phyloP scores from a whole-genome alignment of 2,888 invertebrate species.

The Imbricaverruca yamaguchii region DNA sequence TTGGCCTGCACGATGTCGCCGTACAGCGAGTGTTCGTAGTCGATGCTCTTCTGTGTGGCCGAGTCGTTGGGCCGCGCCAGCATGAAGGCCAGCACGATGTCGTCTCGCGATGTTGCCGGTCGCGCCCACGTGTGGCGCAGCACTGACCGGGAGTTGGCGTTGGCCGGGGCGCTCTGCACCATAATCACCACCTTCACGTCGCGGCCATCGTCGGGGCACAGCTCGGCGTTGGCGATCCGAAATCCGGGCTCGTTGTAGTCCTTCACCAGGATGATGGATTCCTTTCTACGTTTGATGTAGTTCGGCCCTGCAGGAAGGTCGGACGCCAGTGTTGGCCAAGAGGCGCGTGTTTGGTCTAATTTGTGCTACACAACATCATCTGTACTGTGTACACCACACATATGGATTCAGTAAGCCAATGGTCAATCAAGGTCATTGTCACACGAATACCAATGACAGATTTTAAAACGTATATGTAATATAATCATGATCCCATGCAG shows the following conservation, averaged over 20 bases:
- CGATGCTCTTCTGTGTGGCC: background rate
- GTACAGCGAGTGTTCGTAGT: conserved; percentile 12
- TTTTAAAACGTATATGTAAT: too few relatives aligned
- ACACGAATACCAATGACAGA: too few relatives aligned
- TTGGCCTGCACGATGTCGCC: conserved; percentile 23
- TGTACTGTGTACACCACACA: too few relatives aligned
- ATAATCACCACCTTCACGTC: background rate
- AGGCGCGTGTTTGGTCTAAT: too few relatives aligned
- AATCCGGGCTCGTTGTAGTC: conserved; percentile 1
- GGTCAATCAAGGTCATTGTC: too few relatives aligned
- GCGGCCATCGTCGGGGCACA: background rate
- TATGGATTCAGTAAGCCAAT: too few relatives aligned
- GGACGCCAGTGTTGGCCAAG: background rate
- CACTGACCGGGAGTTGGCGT: background rate
- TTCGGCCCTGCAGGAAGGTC: background rate
- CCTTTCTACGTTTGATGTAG: background rate
- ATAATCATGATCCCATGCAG: too few relatives aligned
- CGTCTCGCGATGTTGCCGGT: background rate
- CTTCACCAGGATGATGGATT: background rate
- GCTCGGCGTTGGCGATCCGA: background rate
- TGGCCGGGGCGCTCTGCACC: conserved; percentile 8
- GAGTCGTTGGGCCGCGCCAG: background rate
- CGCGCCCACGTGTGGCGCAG: conserved; percentile 20
- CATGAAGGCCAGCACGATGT: conserved; percentile 17
- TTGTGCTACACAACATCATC: too few relatives aligned